phyloP scores from a whole-genome alignment of 53 echinoderm and acorn worm genomes.

The Holothuria scabra region DNA sequence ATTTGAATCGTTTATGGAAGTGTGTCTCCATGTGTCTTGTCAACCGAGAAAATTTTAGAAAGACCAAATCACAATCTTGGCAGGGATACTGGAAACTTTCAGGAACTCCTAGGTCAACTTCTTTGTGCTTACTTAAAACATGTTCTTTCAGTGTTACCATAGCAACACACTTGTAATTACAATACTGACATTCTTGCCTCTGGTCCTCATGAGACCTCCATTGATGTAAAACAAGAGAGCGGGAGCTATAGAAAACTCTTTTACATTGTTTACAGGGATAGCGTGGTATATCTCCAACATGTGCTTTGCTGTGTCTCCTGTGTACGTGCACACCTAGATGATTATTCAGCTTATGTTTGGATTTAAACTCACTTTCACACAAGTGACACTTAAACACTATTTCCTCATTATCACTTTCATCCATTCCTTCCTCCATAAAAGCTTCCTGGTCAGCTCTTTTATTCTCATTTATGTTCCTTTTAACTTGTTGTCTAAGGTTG shows the following conservation, averaged over 20 bases:
- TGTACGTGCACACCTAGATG: background rate
- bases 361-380: background rate
- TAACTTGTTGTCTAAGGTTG: too few species aligned
- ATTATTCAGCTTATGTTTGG: background rate
- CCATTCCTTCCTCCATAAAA: background rate
- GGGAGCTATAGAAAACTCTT: slow-evolving; percentile 35
- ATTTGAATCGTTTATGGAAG: background rate
- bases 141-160: slow-evolving; percentile 55
- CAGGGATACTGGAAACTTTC: slow-evolving; percentile 26
- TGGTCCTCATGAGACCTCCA: slow-evolving; percentile 40
- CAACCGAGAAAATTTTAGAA: background rate
- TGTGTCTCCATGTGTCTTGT: slow-evolving; percentile 30
- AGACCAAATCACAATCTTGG: slow-evolving; percentile 9
- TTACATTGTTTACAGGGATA: slow-evolving; percentile 45
- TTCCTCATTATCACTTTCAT: too few species aligned
- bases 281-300: background rate
- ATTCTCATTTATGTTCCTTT: too few species aligned
- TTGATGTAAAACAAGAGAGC: slow-evolving; percentile 41
- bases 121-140: slow-evolving; percentile 51
- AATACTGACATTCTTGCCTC: slow-evolving; percentile 36
- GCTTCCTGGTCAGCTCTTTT: too few species aligned
- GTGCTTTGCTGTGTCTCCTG: background rate
- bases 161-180: slow-evolving; percentile 25
- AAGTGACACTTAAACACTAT: background rate
- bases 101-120: slow-evolving; percentile 46